Percentiles rank a stretch among this genome's conserved stretches.
Conservation (phyloP, 2,888 invertebrate species). For the Lordiphosa andalusiaca region DNA sequence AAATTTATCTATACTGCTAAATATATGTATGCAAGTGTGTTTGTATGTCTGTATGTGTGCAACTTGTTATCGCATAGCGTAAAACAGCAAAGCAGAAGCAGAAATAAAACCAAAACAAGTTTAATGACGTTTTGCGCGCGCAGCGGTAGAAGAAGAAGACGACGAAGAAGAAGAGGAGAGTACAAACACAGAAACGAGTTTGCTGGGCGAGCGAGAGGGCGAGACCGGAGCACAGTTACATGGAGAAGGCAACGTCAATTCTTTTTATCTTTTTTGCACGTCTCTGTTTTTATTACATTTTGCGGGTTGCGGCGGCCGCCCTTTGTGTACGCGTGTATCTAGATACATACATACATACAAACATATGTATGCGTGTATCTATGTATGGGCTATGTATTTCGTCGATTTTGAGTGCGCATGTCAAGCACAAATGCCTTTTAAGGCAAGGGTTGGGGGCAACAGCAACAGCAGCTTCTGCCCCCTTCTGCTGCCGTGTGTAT, state of each 20-base stretch:
- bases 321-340: constrained; percentile 25
- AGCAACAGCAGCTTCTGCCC: constrained; percentile 27
- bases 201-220: constrained; percentile 8
- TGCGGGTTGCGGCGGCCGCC: constrained; percentile 39
- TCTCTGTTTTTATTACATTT: constrained; percentile 67
- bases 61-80: constrained; percentile 74
- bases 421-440: constrained; percentile 35
- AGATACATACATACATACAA: not conserved
- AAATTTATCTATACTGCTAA: constrained; percentile 57
- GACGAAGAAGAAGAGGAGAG: not conserved
- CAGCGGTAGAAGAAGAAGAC: constrained; percentile 35
- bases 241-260: constrained; percentile 29
- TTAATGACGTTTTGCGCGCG: constrained; percentile 76
- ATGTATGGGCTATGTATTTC: constrained; percentile 42
- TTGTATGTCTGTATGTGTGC: constrained; percentile 44
- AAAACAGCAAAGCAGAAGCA: constrained; percentile 46
- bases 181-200: constrained; percentile 10
- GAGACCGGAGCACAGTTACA: constrained; percentile 40
- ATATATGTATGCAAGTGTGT: constrained; percentile 9
- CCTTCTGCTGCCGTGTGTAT: constrained; percentile 4
- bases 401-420: constrained; percentile 49
- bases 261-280: constrained; percentile 58
- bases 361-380: constrained; percentile 2
- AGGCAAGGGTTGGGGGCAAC: constrained; percentile 62
- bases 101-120: constrained; percentile 73